Conservation (phyloP, 2,113 vertebrate genomes). For the Ctenodactylus gundi region DNA sequence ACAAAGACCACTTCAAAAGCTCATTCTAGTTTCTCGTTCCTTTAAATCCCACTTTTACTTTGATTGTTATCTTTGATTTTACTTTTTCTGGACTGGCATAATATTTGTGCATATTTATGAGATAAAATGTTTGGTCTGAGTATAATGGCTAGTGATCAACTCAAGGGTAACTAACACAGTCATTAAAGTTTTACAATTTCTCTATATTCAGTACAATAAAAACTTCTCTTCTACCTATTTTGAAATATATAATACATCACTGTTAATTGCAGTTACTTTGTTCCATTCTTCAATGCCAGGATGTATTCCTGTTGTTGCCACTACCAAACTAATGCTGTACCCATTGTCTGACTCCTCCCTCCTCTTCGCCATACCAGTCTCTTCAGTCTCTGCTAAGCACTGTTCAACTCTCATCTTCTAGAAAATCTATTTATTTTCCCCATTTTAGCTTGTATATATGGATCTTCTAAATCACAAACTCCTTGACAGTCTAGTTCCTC, state of each 20-base stretch:
- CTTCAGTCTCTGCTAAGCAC: background rate
- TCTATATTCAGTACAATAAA: background rate
- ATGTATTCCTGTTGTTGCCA: background rate
- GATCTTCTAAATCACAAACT: background rate
- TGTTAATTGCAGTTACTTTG: background rate
- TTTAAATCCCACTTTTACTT: background rate
- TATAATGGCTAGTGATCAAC: background rate
- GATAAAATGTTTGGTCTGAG: background rate
- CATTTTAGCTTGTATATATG: rapidly evolving
- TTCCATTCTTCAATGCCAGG: background rate
- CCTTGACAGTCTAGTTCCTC: background rate
- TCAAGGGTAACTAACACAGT: background rate
- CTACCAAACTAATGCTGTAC: background rate
- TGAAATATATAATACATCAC: background rate
- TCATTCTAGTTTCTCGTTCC: background rate
- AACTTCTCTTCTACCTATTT: background rate
- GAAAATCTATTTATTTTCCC: too few species aligned
- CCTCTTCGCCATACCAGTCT: background rate
- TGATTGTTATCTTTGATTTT: background rate
- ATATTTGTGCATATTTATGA: background rate
- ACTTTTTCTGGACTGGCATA: background rate
- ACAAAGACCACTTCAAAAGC: background rate
- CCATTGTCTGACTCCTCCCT: too few species aligned
- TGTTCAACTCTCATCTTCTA: background rate
- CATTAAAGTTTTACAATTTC: background rate